phyloP scores from a whole-genome alignment of 2,888 invertebrate species.

The Noctua janthina region DNA sequence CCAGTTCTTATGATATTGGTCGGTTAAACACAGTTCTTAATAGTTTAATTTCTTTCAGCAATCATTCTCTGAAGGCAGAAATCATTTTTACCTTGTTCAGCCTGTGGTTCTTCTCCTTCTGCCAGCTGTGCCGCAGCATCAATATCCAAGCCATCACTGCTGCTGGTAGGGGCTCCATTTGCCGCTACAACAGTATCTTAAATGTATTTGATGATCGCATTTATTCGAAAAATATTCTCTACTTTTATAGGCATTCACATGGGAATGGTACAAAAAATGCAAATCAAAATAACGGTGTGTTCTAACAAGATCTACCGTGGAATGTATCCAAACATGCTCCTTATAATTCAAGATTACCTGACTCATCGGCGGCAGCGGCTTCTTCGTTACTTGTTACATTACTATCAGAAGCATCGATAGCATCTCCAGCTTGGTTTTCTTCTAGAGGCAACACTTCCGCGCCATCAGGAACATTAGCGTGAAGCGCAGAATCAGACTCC shows the following conservation, averaged over 20 bases:
- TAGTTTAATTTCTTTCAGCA: not conserved
- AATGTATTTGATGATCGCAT: slow-evolving; percentile 14
- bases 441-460: slow-evolving; percentile 87
- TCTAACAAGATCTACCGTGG: slow-evolving; percentile 21
- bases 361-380: slow-evolving; percentile 77
- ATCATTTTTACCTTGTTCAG: slow-evolving; percentile 77
- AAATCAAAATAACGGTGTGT: slow-evolving; percentile 58
- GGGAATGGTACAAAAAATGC: slow-evolving; percentile 16
- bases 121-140: slow-evolving; percentile 76
- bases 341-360: slow-evolving; percentile 70
- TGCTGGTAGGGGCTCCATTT: slow-evolving; percentile 86
- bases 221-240: slow-evolving; percentile 29
- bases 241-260: not conserved
- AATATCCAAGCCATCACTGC: slow-evolving; percentile 84
- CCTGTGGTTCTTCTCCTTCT: slow-evolving; percentile 77
- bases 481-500: slow-evolving; percentile 86
- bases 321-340: not conserved
- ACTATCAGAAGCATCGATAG: slow-evolving; percentile 81
- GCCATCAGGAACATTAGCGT: slow-evolving; percentile 86
- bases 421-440: slow-evolving; percentile 82
- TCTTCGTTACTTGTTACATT: slow-evolving; percentile 82
- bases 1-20: not conserved
- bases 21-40: not conserved
- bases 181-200: slow-evolving; percentile 73
- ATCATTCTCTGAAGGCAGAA: not conserved